A percentile compares a stretch with the other conserved stretches of the same genome.
phyloP scores from a whole-genome alignment of 2,113 vertebrate species.

The Pavo muticus region DNA sequence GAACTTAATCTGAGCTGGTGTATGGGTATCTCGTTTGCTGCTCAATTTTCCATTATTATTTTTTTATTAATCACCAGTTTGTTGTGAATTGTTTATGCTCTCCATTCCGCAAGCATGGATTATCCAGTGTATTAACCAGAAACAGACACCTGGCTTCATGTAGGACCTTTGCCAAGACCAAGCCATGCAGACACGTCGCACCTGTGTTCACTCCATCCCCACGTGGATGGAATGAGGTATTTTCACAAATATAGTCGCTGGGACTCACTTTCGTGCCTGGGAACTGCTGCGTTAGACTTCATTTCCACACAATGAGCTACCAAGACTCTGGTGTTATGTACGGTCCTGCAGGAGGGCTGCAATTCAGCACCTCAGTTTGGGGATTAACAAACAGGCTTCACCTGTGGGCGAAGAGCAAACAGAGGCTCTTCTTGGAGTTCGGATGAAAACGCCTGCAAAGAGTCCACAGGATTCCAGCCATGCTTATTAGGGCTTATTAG shows the following conservation, averaged over 20 bases:
- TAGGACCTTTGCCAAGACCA: rapidly evolving
- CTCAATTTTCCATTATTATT: background rate
- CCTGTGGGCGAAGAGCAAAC: background rate
- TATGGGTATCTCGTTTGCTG: background rate
- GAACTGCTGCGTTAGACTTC: background rate
- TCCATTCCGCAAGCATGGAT: background rate
- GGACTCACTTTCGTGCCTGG: background rate
- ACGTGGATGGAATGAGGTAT: background rate
- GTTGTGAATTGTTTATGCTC: background rate
- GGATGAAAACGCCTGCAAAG: background rate
- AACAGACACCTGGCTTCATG: background rate
- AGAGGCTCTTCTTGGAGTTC: background rate
- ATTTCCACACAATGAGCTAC: rapidly evolving
- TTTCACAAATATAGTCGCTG: background rate
- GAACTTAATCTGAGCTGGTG: background rate
- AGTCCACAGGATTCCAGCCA: background rate
- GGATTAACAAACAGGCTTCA: background rate
- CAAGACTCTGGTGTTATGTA: background rate
- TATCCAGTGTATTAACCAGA: background rate
- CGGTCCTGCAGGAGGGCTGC: too few species aligned
- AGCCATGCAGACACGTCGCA: rapidly evolving
- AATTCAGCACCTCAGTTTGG: background rate
- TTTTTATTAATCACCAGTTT: background rate
- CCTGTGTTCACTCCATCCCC: background rate
- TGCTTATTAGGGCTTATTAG: background rate